phyloP scores from a whole-genome alignment of 2,888 invertebrate species.

The Eupithecia insigniata region DNA sequence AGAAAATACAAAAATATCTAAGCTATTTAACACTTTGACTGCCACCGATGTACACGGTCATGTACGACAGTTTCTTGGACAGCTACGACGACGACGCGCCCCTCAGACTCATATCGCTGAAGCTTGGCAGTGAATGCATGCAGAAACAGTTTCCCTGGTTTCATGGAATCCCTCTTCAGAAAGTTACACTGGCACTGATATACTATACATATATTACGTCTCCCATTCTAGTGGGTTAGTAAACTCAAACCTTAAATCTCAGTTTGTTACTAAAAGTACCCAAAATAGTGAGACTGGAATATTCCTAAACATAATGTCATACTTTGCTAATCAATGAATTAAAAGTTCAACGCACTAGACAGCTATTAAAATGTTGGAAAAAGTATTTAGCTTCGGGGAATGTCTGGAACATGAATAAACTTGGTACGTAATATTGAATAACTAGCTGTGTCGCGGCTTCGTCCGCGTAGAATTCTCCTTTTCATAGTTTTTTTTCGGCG shows the following conservation, averaged over 20 bases:
- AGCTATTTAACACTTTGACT: not conserved
- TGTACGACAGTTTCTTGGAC: not conserved
- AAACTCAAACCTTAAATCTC: not conserved
- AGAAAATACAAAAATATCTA: not conserved
- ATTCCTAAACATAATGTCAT: not conserved
- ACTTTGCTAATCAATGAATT: conserved; percentile 7
- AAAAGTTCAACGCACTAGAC: conserved; percentile 20
- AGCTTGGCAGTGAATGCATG: not conserved
- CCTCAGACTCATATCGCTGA: not conserved
- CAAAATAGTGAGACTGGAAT: not conserved
- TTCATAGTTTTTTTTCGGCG: not conserved
- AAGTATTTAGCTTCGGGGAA: conserved; percentile 15
- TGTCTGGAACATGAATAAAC: conserved; percentile 7
- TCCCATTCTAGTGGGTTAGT: not conserved
- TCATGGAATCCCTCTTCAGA: too few relatives aligned
- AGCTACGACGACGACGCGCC: not conserved
- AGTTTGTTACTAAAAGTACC: not conserved
- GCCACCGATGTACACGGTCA: not conserved
- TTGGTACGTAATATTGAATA: not conserved
- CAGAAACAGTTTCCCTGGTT: not conserved
- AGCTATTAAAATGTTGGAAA: conserved; percentile 9
- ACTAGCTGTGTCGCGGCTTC: not conserved
- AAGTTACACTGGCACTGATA: too few relatives aligned
- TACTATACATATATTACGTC: too few relatives aligned
- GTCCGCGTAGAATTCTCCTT: not conserved